Base-by-base conservation (phyloP, 2,888 invertebrate species). In the Hydriomena furcata region DNA sequence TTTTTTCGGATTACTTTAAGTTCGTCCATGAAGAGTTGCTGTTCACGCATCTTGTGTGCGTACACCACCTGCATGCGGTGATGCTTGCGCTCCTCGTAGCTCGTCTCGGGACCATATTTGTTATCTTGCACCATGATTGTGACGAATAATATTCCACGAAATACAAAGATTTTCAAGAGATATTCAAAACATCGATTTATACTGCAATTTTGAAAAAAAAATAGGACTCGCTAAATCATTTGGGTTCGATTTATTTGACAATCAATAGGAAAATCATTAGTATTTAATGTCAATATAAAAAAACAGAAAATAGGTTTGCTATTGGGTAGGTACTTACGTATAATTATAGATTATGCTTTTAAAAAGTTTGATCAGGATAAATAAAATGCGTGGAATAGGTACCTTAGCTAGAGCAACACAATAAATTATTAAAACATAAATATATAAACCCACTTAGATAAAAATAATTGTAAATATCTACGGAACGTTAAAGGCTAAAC, bases 11-110 rank as follows among this genome's bases (percentile, higher is more conserved):
- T 47, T 37, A 70, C 64, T 40, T 73, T 78, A n/a, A 89, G 78
- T 34, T 85, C 89, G 37, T 84, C 68, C 81, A 89, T 81, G 58
- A 82, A 89, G 10, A 79, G 42, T 59, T 79, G 78, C 23, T 76
- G 67, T 52, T 87, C 77, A 4, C 67, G 79, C 20, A 75, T 80
- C 53, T 79, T 70, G 4, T 71, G 73, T 0, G 79, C 52, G 57
- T 82, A 84, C 20, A 84, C 54, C 28, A 84, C 61, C 36, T 84
- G 78, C 55, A 83, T 55, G 7, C 66, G 75, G 1, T 64, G 72
- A 32, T 68, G 61, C 7, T 58, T 25, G 7, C 64, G 71, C 35
- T 74, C 71, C 7, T 76, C 79, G 27, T 70, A 56, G 45, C 75
- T 74, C 4, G 61, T 58, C 21, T 79, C 73, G 1, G 63, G 68